Evolutionary conservation across 1,140 invertebrate species (phyloP).

Genomic region (Drosophila simulans): DNA sequence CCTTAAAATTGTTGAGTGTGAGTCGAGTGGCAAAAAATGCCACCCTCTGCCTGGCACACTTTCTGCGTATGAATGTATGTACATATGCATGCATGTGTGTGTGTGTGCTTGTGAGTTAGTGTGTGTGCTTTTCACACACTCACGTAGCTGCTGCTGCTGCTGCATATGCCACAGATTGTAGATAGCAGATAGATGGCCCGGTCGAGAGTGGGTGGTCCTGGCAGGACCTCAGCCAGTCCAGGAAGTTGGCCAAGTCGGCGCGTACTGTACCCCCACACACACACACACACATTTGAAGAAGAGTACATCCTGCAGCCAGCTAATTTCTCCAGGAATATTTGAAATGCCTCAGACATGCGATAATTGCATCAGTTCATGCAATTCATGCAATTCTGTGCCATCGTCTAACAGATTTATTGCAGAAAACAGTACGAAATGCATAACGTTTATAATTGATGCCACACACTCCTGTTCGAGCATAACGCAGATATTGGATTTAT

Average conservation of each 20-base stretch:
- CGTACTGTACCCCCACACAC: background rate
- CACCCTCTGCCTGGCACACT: slow-evolving; percentile 29
- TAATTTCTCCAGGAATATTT: slow-evolving; percentile 5
- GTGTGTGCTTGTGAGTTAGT: background rate
- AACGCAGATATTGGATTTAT: no score
- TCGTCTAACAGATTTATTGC: background rate
- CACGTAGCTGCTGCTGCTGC: background rate
- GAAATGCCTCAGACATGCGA: background rate
- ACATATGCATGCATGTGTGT: background rate
- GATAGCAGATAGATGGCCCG: slow-evolving; percentile 56
- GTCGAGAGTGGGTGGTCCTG: background rate
- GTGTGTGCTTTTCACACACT: slow-evolving; percentile 5
- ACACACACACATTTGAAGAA: background rate
- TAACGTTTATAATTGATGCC: background rate
- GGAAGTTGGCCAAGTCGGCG: slow-evolving; percentile 11
- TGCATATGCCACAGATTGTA: slow-evolving; percentile 62
- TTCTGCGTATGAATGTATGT: slow-evolving; percentile 2
- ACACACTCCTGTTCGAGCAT: no score
- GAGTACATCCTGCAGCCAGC: background rate
- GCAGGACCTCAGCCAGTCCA: slow-evolving; percentile 1
- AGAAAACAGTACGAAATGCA: background rate
- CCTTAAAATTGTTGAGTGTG: no score
- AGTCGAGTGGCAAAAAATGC: no score
- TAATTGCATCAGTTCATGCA: slow-evolving; percentile 17
- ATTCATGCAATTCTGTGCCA: background rate